Evolutionary conservation across 2,888 invertebrate genomes (phyloP).

Genomic region (Temnothorax ravouxi): DNA sequence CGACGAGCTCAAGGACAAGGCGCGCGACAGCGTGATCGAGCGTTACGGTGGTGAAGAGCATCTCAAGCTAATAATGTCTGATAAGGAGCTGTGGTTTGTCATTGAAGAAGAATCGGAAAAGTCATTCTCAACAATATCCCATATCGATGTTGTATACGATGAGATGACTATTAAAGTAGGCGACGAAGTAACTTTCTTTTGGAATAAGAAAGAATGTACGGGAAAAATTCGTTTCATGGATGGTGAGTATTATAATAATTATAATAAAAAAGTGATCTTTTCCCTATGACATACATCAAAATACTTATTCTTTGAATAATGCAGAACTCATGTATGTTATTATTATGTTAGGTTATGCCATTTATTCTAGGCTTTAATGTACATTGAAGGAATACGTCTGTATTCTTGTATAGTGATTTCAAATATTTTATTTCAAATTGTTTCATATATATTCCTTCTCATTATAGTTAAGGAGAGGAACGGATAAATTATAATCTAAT

Average conservation of each 20-base stretch:
- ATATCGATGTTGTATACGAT: background rate
- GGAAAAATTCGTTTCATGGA: background rate
- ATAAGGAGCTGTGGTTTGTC: background rate
- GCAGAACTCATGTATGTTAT: too few species aligned
- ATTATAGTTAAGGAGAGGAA: background rate
- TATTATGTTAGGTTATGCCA: too few species aligned
- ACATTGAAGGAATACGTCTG: too few species aligned
- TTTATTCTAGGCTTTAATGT: too few species aligned
- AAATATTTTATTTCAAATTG: too few species aligned
- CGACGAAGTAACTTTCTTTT: background rate
- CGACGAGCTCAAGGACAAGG: constrained; percentile 95
- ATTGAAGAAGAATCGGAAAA: background rate
- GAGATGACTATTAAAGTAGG: background rate
- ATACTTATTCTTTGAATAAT: too few species aligned
- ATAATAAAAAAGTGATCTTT: background rate
- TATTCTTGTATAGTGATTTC: too few species aligned
- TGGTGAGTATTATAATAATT: background rate
- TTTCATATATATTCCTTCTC: background rate
- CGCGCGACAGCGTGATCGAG: constrained; percentile 94
- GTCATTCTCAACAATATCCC: background rate
- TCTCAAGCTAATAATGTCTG: constrained; percentile 87
- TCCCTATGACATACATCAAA: too few species aligned
- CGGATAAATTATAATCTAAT: too few species aligned
- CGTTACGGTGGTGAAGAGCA: constrained; percentile 99
- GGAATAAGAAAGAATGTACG: background rate